These are phyloP conservation scores for Prinia subflava DNA, from an alignment of 2,113 vertebrate species.

Conservation along the genomic window DNA sequence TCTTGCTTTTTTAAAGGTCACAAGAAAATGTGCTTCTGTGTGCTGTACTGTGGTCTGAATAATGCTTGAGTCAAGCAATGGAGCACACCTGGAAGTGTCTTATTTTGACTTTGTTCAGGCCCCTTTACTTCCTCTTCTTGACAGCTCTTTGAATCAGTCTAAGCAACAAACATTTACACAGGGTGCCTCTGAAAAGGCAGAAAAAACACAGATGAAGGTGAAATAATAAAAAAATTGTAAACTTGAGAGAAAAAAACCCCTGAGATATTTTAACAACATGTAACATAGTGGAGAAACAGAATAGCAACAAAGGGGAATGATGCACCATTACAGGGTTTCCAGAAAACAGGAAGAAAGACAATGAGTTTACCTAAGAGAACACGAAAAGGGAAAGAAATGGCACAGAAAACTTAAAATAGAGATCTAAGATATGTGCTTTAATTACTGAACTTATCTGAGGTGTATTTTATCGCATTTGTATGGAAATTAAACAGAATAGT, in stretches of 20 bases:
- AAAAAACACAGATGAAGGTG: not conserved
- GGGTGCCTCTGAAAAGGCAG: not conserved
- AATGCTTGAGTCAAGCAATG: not conserved
- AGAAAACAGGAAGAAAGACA: not conserved
- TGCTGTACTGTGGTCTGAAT: not conserved
- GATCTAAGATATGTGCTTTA: not conserved
- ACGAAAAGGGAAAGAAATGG: not conserved
- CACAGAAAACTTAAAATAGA: not conserved
- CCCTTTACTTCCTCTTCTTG: not conserved
- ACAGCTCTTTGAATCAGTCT: not conserved
- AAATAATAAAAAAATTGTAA: not conserved
- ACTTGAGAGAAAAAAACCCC: not conserved
- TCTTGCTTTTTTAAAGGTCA: not conserved
- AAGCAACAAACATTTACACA: not conserved
- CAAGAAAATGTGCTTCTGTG: not conserved
- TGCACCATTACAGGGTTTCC: not conserved
- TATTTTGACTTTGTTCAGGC: not conserved
- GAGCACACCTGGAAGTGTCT: not conserved
- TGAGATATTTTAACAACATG: not conserved
- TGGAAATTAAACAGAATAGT: not conserved
- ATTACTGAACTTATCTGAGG: not conserved
- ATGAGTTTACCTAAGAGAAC: not conserved
- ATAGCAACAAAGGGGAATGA: not conserved
- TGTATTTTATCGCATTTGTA: not conserved
- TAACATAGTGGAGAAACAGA: not conserved